Evolutionary conservation across 2,113 vertebrate species (phyloP), one percentile per base, ranked within the genome.

Genomic region (Genyomyrus donnyi): DNA sequence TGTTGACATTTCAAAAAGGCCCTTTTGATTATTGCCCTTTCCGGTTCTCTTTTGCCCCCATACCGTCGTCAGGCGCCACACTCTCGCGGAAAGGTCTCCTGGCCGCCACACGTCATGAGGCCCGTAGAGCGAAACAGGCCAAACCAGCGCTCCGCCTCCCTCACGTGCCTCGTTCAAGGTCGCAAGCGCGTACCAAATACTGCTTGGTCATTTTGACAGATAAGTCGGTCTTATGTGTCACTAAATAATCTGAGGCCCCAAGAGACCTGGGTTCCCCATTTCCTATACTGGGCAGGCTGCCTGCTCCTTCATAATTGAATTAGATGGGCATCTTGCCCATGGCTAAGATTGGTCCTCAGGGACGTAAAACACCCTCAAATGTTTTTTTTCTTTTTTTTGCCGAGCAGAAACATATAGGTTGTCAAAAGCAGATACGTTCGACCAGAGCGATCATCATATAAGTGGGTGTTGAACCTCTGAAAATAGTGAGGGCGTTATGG

Each of bases 241-340:
- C 50, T 88, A 88, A 49, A 46, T 88, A 74, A 88, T 88, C 62
- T 77, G 58, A 88, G n/a, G 88, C 19, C 56, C 62, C 35, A 24
- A 50, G 39, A 88, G 39, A 74, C 62, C 66, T 7, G 66, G 42
- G 45, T 21, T 58, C 27, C 52, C 58, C 39, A n/a, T 88, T 31
- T 88, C 19, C 66, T 13, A 35, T 27, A 15, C 24, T 74, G 88
- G 62, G 88, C 62, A 74, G 46, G 45, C 24, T 50, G 58, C 62
- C 62, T 13, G 45, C 27, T 88, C 62, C 46, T 88, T 88, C 27
- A 3, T 74, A 88, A 88, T 77, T 74, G 45, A 88, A 88, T 88
- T 49, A 66, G 62, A 74, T 88, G 87, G 87, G 87, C 88, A 74
- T 45, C 45, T 27, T 88, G 88, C 88, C 88, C 58, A 74, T 46